These are phyloP conservation scores for Notocelia uddmanniana DNA, from an alignment of 2,888 invertebrate genomes.

Conservation along the genomic window DNA sequence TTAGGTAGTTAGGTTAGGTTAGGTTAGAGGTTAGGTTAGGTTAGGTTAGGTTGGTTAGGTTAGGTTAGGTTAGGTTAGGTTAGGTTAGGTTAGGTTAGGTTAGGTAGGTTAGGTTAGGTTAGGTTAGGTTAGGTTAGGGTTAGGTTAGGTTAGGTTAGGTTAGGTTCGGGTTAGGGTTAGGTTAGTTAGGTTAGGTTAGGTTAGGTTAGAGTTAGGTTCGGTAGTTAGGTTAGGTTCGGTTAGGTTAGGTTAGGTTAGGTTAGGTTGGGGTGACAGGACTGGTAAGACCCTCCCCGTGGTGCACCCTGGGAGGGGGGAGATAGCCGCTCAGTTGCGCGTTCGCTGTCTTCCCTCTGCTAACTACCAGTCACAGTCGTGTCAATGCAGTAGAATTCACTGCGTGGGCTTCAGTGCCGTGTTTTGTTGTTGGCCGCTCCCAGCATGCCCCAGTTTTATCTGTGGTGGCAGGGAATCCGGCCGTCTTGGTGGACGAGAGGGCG, in stretches of 20 bases:
- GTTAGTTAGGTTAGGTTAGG: conserved; percentile 16
- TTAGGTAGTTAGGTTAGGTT: conserved; percentile 33
- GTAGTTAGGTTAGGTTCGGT: conserved; percentile 15
- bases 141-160: conserved; percentile 40
- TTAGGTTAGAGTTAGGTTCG: conserved; percentile 19
- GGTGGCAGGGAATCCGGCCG: no score
- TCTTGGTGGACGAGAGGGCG: no score
- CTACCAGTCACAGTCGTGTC: no score
- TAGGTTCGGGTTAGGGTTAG: conserved; percentile 6
- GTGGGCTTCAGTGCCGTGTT: no score
- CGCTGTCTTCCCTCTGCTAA: no score
- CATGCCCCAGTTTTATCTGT: no score
- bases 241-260: conserved; percentile 25
- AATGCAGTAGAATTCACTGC: no score
- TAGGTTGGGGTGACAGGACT: conserved; percentile 16
- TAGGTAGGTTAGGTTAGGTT: conserved; percentile 31
- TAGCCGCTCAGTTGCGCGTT: no score
- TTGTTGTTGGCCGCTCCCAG: no score
- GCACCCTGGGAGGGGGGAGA: no score
- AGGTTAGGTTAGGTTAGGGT: conserved; percentile 44
- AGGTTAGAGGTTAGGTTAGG: conserved; percentile 24
- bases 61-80: conserved; percentile 45
- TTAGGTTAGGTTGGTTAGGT: conserved; percentile 44
- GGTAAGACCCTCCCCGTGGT: no score
- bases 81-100: conserved; percentile 42